Evolutionary conservation across 2,888 invertebrate species (phyloP), one percentile per base, ranked within the genome.

Genomic region (Blastobasis lacticolella): DNA sequence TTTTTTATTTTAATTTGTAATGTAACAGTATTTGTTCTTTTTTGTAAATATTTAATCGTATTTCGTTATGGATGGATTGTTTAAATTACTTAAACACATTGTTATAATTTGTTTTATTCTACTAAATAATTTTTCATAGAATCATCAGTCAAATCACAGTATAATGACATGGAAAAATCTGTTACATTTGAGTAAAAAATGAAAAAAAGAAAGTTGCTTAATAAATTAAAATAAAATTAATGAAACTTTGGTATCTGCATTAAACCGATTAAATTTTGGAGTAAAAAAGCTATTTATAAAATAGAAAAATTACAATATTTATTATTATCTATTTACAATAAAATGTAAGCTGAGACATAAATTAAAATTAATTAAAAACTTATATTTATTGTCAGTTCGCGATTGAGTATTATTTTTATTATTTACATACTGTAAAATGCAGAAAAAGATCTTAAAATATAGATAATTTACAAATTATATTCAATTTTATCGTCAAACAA

Each of bases 221-320:
- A 78, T 75, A 85, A 80, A 75, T 81, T 82, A 85, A 76, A 73
- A 75, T 80, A 77, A 81, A 81, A 84, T 81, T 83, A 83, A 77
- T 78, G 81, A 83, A 86, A 88, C 88, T 88, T 88, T 88, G 88
- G 88, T 86, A 88, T 88, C 74, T 80, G 80, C 81, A 81, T 86
- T 83, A 81, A 79, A 83, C 86, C 85, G 83, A 86, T 85, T 82
- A 78, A 77, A 76, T 81, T 83, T 86, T 81, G 78, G 77, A 78
- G 76, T 81, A 81, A 75, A 81, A 84, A 79, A 79, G 80, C 78
- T 79, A 79, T 69, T 69, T 67, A 73, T 77, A 73, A 70, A 71
- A 70, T 76, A 75, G 74, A 79, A 75, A 76, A 78, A 76, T 75
- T 81, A 83, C 75, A 79, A 71, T 67, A 62, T 67, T 71, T 67